A percentile compares a stretch with the other conserved stretches of the same genome.
These are phyloP conservation scores for Tribolium castaneum DNA, from an alignment of 1,140 invertebrate species.

Conservation along the genomic window DNA sequence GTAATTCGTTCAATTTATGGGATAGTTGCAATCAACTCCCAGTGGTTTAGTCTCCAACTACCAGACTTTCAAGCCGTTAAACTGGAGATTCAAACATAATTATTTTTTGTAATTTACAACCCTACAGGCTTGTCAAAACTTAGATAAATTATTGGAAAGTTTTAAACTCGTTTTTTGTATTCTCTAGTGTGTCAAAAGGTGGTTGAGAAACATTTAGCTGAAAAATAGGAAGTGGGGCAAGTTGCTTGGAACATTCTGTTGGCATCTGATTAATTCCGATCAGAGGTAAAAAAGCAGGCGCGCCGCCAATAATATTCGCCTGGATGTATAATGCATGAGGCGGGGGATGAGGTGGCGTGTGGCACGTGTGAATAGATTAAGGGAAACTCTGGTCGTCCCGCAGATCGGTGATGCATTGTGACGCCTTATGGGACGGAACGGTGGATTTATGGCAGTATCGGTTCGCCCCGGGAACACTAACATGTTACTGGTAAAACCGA, in stretches of 20 bases:
- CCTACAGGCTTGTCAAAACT: too few relatives aligned
- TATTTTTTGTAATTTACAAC: too few relatives aligned
- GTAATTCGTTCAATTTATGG: constrained; percentile 18
- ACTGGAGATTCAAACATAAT: too few relatives aligned
- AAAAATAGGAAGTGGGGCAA: too few relatives aligned
- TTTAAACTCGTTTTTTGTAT: too few relatives aligned
- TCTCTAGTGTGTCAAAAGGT: too few relatives aligned
- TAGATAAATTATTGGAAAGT: too few relatives aligned
- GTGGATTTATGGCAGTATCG: not conserved
- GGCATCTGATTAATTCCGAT: constrained; percentile 9
- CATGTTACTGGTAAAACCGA: not conserved
- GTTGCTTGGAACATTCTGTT: not conserved
- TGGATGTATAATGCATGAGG: constrained; percentile 13
- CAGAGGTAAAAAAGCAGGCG: constrained; percentile 16
- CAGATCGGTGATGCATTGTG: constrained; percentile 25
- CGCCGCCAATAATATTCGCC: not conserved
- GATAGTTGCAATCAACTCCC: not conserved
- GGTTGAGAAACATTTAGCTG: too few relatives aligned
- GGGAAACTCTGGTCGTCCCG: constrained; percentile 11
- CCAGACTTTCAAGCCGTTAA: too few relatives aligned
- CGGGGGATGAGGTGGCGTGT: not conserved
- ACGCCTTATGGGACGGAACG: constrained; percentile 18
- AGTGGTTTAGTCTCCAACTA: not conserved
- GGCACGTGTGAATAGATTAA: constrained; percentile 31
- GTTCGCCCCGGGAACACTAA: not conserved